Percentiles rank a stretch among this genome's conserved stretches.
These are phyloP conservation scores for Harpegnathos saltator DNA, from an alignment of 1,140 invertebrate species.

Conservation along the genomic window DNA sequence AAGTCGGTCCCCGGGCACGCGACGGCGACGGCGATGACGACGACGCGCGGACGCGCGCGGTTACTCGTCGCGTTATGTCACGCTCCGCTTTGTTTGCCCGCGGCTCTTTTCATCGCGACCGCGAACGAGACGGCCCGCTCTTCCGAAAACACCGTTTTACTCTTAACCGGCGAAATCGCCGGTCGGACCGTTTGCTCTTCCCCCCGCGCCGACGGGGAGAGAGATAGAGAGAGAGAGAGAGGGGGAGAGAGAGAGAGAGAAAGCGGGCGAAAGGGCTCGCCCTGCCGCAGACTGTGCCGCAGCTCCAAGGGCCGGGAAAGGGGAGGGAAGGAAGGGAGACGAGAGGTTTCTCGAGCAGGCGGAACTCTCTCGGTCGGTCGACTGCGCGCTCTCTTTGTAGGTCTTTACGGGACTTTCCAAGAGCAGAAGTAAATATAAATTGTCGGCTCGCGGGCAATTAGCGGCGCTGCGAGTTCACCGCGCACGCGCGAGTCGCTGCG, in stretches of 20 bases:
- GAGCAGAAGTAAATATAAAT: constrained; percentile 20
- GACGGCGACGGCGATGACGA: not conserved
- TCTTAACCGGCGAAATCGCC: constrained; percentile 37
- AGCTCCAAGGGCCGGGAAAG: no score
- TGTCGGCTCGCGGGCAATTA: constrained; percentile 32
- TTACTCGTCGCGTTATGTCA: constrained; percentile 34
- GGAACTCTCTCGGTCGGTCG: not conserved
- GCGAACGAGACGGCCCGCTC: constrained; percentile 5
- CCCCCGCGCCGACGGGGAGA: not conserved
- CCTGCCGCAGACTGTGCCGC: no score
- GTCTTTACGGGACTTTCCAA: constrained; percentile 15
- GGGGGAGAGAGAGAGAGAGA: constrained; percentile 25
- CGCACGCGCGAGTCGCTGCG: constrained; percentile 10
- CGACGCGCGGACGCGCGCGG: no score
- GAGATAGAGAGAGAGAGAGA: constrained; percentile 16
- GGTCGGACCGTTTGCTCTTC: constrained; percentile 34
- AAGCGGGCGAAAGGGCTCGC: constrained; percentile 15
- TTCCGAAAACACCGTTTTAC: constrained; percentile 53
- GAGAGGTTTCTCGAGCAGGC: no score
- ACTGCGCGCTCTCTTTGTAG: not conserved
- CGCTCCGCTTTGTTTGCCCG: constrained; percentile 26
- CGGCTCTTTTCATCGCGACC: constrained; percentile 35
- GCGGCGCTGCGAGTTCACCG: no score
- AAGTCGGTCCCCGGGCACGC: constrained; percentile 50
- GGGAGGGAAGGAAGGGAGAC: no score